Evolutionary conservation across 2,797 vertebrate genomes (phyloP), one percentile per base, ranked within the genome.

Genomic region (Anableps anableps): DNA sequence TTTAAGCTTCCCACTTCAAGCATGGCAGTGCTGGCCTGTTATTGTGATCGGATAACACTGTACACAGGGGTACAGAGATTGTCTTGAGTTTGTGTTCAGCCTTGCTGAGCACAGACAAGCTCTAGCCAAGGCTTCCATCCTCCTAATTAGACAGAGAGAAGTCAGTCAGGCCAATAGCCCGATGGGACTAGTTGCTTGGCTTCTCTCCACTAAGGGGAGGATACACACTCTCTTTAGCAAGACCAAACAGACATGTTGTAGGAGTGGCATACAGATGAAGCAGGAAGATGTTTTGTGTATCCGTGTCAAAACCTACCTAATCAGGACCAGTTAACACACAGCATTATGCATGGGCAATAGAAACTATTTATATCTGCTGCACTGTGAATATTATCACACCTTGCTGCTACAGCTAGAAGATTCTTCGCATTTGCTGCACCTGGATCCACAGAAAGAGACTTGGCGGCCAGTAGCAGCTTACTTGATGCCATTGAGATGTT

Each of bases 401-500:
- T 97, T 84, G 99, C 99, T 72, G 99, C 99, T 76, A 98, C 97
- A 75, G 99, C 98, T 43, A 99, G 95, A 60, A 99, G 97, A 87
- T 99, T 99, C 93, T 99, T 99, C 48, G 98, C 98, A n/a, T 99
- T 99, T 86, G 99, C 98, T 75, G 99, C 99, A 38, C 97, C 97
- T 2, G 99, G 98, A 91, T 99, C 99, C 83, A 99, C 98, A 50
- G 98, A 99, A 48, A 99, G 96, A 80, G 98, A 99, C 86, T 99
- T 99, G 92, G 99, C 99, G 45, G 99, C 99, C 82, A 99, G 92
- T 75, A 99, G 93, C 83, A 99, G 95, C 89, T 99, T 99, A 94
- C 98, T 99, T 89, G 98, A 99, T 2, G 99, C 98, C 99, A 99
- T 99, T 0, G 99, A 99, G 94, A 99, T 99, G 85, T 98, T 99